Conservation (phyloP, 2,888 invertebrate species). For the Dicyrtoma fusca region DNA sequence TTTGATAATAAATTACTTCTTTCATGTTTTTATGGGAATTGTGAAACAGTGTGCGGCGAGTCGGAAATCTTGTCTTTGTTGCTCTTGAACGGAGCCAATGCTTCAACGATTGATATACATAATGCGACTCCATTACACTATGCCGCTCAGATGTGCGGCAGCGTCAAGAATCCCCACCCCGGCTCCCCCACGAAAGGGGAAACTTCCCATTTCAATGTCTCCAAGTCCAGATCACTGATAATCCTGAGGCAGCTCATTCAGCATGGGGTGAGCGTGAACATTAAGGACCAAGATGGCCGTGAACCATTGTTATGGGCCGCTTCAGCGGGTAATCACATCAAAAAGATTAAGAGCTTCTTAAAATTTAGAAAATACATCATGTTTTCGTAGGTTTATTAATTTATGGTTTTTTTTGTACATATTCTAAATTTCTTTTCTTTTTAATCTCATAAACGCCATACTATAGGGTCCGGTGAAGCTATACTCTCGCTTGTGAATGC, state of each 20-base stretch:
- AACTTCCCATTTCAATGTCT: slow-evolving; percentile 61
- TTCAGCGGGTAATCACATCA: slow-evolving; percentile 5
- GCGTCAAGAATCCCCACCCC: slow-evolving; percentile 58
- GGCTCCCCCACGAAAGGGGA: background rate
- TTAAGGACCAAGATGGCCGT: slow-evolving; percentile 87
- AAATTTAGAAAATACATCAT: too few relatives aligned
- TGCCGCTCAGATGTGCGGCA: slow-evolving; percentile 94
- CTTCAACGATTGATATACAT: slow-evolving; percentile 87
- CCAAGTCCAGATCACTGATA: slow-evolving; percentile 63
- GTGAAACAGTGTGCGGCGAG: slow-evolving; percentile 82
- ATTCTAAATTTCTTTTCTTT: too few relatives aligned
- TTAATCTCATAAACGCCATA: too few relatives aligned
- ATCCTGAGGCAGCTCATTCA: slow-evolving; percentile 78
- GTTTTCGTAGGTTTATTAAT: too few relatives aligned
- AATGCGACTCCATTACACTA: slow-evolving; percentile 96
- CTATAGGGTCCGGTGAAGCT: slow-evolving; percentile 80
- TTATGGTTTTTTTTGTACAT: too few relatives aligned
- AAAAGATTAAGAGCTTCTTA: too few relatives aligned
- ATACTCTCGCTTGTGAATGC: slow-evolving; percentile 85
- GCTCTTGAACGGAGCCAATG: slow-evolving; percentile 78
- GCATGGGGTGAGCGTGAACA: slow-evolving; percentile 79
- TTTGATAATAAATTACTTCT: background rate
- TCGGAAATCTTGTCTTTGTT: slow-evolving; percentile 82
- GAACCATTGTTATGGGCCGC: slow-evolving; percentile 97
- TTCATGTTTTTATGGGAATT: too few relatives aligned